phyloP scores from a whole-genome alignment of 2,113 vertebrate genomes.

The Pelusios castaneus region DNA sequence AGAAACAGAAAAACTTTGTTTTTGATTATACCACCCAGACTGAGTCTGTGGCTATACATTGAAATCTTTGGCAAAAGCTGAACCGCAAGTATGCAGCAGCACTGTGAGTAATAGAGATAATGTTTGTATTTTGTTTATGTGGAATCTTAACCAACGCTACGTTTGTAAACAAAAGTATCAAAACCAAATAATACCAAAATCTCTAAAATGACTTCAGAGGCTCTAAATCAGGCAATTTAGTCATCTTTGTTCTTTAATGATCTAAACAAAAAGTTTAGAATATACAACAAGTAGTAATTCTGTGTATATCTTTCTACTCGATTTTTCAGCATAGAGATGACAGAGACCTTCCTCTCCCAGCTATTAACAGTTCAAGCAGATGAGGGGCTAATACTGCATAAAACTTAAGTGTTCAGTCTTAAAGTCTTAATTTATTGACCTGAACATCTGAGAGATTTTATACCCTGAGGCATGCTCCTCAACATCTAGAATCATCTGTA shows the following conservation, averaged over 20 bases:
- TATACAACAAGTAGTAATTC: slow-evolving; percentile 43
- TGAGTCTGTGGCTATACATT: slow-evolving; percentile 68
- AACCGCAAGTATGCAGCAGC: slow-evolving; percentile 69
- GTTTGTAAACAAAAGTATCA: slow-evolving; percentile 41
- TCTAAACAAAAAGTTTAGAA: slow-evolving; percentile 42
- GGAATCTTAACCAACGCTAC: slow-evolving; percentile 62
- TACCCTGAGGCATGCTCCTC: not conserved
- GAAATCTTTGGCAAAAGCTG: slow-evolving; percentile 70
- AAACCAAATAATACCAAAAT: slow-evolving; percentile 57
- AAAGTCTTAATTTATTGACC: not conserved
- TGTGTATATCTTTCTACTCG: not conserved
- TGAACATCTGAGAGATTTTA: slow-evolving; percentile 20
- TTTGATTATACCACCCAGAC: slow-evolving; percentile 70
- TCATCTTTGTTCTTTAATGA: slow-evolving; percentile 53
- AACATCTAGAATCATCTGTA: not conserved
- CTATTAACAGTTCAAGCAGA: slow-evolving; percentile 39
- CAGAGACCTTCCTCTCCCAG: not conserved
- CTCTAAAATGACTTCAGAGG: slow-evolving; percentile 57
- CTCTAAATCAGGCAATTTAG: slow-evolving; percentile 52
- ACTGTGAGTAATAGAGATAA: slow-evolving; percentile 70
- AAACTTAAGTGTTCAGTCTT: not conserved
- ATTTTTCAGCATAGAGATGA: not conserved
- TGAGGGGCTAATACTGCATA: not conserved
- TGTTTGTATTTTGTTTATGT: slow-evolving; percentile 69
- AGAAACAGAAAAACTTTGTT: slow-evolving; percentile 68